Percentiles rank a stretch among this genome's conserved stretches.
Conservation (phyloP, 2,888 invertebrate species). For the Ophion ventricosus region DNA sequence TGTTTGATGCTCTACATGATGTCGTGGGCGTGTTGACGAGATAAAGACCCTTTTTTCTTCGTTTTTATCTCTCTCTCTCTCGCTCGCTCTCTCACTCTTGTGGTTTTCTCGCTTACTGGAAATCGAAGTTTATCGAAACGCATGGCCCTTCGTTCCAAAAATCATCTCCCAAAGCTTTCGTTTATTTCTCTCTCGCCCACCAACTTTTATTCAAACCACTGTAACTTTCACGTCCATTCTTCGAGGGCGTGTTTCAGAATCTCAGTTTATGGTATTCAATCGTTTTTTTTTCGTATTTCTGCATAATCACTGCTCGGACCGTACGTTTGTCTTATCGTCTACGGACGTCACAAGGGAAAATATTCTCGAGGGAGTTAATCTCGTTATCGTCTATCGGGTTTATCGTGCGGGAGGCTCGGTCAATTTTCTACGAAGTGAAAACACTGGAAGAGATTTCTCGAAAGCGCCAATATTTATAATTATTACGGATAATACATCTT, state of each 20-base stretch:
- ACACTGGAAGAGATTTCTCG: background rate
- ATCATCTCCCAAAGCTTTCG: background rate
- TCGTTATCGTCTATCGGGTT: constrained; percentile 1
- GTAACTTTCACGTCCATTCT: background rate
- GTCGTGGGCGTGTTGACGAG: constrained; percentile 79
- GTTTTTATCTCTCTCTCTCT: constrained; percentile 12
- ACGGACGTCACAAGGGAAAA: background rate
- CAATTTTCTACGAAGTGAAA: background rate
- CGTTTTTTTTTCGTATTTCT: background rate
- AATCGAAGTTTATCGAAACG: constrained; percentile 67
- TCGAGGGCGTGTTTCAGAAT: constrained; percentile 6
- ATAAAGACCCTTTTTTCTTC: constrained; percentile 73
- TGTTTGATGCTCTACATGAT: constrained; percentile 74
- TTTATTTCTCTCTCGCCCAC: background rate
- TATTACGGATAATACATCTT: background rate
- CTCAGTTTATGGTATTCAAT: background rate
- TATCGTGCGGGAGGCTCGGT: background rate
- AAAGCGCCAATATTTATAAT: background rate
- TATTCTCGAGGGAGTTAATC: background rate
- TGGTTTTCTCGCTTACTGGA: constrained; percentile 66
- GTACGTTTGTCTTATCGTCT: background rate
- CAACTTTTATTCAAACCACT: background rate
- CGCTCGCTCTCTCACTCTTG: constrained; percentile 31
- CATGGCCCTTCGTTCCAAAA: constrained; percentile 25
- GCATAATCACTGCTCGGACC: no score